A percentile compares a stretch with the other conserved stretches of the same genome.
Conservation (phyloP, 2,888 invertebrate genomes). For the Nomada flava region DNA sequence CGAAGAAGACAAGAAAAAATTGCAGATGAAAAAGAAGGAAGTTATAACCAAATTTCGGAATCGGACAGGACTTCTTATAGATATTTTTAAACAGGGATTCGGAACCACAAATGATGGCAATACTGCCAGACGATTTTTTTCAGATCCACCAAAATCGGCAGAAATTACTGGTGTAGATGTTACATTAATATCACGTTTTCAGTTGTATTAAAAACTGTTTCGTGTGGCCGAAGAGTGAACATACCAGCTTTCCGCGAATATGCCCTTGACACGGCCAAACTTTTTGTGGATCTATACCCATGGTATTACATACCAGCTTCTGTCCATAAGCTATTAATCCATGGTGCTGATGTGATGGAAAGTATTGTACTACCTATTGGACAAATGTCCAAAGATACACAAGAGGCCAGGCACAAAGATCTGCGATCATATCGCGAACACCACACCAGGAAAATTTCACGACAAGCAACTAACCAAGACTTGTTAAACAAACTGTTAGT, state of each 20-base stretch:
- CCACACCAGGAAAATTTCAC: not conserved
- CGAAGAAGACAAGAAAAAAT: not conserved
- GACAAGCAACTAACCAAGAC: not conserved
- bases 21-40: not conserved
- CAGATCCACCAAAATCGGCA: too few relatives aligned
- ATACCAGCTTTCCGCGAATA: not conserved
- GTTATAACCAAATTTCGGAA: too few relatives aligned
- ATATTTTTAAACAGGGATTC: too few relatives aligned
- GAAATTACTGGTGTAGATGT: too few relatives aligned
- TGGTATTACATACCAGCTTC: not conserved
- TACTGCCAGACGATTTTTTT: too few relatives aligned
- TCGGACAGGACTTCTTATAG: too few relatives aligned
- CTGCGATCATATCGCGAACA: not conserved
- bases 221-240: too few relatives aligned
- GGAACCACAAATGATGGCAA: too few relatives aligned
- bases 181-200: too few relatives aligned
- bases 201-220: too few relatives aligned
- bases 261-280: not conserved
- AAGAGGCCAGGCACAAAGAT: constrained; percentile 5
- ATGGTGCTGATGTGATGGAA: not conserved
- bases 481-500: too few relatives aligned
- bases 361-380: not conserved
- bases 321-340: not conserved
- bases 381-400: not conserved
- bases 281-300: not conserved